These are phyloP conservation scores for Saxicola maurus DNA, from an alignment of 2,797 vertebrate genomes.

Conservation along the genomic window DNA sequence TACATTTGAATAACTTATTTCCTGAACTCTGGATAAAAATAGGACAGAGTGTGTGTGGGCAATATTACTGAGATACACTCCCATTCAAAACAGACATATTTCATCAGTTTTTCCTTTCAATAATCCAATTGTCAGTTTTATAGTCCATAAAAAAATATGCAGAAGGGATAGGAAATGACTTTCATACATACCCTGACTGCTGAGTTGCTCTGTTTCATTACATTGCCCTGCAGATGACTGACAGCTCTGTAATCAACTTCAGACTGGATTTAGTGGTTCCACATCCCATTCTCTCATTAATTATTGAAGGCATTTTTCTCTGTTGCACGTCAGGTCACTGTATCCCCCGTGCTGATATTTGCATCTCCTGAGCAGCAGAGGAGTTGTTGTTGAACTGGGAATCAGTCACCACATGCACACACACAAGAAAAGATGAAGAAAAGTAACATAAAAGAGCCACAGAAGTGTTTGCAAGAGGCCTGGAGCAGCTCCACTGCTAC, in stretches of 20 bases:
- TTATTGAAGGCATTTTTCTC: conserved; percentile 28
- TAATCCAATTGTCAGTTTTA: conserved; percentile 59
- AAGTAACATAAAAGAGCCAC: not conserved
- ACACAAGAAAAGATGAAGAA: not conserved
- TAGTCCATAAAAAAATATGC: conserved; percentile 10
- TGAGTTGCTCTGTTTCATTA: conserved; percentile 37
- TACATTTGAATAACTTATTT: conserved; percentile 53
- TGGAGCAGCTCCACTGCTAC: not conserved
- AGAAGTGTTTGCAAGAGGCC: not conserved
- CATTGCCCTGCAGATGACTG: conserved; percentile 33
- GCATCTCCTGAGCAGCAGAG: not conserved
- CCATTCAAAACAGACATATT: conserved; percentile 47
- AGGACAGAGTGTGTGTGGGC: not conserved
- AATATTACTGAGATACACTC: not conserved
- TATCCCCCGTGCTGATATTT: not conserved
- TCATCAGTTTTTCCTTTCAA: conserved; percentile 42
- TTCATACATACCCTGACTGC: conserved; percentile 24
- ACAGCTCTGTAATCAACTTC: conserved; percentile 51
- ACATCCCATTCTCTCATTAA: conserved; percentile 30
- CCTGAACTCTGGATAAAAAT: conserved; percentile 49
- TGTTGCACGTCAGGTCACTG: fast-evolving
- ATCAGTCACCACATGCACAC: not conserved
- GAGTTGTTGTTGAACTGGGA: not conserved
- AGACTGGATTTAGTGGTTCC: conserved; percentile 37
- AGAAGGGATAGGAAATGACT: conserved; percentile 55